phyloP scores from a whole-genome alignment of 2,113 vertebrate species.

The Leptosomus discolor region DNA sequence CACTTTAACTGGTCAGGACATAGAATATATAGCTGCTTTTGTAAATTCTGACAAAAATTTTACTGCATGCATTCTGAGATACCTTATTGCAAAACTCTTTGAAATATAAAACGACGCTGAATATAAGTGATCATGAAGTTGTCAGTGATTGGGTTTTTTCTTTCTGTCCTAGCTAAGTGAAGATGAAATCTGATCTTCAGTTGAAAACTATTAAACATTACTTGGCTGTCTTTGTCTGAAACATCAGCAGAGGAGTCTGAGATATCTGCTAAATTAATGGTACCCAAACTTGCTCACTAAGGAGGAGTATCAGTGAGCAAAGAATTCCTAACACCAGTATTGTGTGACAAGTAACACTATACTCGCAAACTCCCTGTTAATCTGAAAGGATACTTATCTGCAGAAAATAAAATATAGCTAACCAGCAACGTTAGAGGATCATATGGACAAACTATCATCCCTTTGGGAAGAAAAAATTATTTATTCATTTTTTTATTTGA shows the following conservation, averaged over 20 bases:
- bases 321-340: background rate
- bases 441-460: background rate
- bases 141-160: accelerated
- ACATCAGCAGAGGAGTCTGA: background rate
- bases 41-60: background rate
- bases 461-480: background rate
- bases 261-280: background rate
- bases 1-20: background rate
- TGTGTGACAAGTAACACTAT: background rate
- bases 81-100: background rate
- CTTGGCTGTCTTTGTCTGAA: background rate
- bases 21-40: background rate
- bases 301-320: background rate
- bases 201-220: background rate
- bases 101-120: background rate
- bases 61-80: background rate
- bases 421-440: background rate
- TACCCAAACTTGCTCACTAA: background rate
- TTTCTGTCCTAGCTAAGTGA: background rate
- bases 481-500: background rate
- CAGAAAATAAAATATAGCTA: background rate
- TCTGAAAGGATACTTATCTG: background rate
- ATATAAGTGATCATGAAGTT: background rate
- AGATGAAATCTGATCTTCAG: background rate
- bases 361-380: background rate